phyloP scores from a whole-genome alignment of 1,140 invertebrate species.

The Vollenhovia emeryi region DNA sequence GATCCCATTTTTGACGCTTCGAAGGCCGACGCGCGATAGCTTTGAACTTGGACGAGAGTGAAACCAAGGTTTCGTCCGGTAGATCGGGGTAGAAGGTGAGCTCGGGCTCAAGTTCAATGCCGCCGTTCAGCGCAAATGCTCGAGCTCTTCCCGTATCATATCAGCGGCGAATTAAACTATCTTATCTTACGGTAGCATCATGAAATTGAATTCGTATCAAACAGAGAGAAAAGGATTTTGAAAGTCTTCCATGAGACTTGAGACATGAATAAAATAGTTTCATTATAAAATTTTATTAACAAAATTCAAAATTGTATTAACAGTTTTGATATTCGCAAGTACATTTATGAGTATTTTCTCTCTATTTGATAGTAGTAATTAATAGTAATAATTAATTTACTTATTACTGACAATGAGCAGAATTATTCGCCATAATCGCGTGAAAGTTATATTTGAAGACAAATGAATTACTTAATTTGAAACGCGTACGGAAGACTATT shows the following conservation, averaged over 20 bases:
- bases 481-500: not conserved
- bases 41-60: conserved; percentile 54
- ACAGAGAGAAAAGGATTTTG: not conserved
- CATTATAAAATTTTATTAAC: conserved; percentile 7
- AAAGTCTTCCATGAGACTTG: not conserved
- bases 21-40: conserved; percentile 1
- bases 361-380: not conserved
- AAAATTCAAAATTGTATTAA: too few species aligned
- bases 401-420: not conserved
- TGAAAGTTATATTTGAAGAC: not conserved
- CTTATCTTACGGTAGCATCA: not conserved
- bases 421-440: not conserved
- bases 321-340: too few species aligned
- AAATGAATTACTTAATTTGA: not conserved
- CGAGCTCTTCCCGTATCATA: not conserved
- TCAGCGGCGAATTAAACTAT: not conserved
- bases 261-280: not conserved
- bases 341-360: too few species aligned
- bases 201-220: not conserved
- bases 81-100: conserved; percentile 5
- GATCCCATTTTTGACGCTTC: conserved; percentile 40
- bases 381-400: not conserved
- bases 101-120: conserved; percentile 33
- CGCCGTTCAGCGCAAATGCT: not conserved
- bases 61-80: conserved; percentile 31